phyloP scores from a whole-genome alignment of 2,888 invertebrate genomes.

The Phaedon cochleariae region DNA sequence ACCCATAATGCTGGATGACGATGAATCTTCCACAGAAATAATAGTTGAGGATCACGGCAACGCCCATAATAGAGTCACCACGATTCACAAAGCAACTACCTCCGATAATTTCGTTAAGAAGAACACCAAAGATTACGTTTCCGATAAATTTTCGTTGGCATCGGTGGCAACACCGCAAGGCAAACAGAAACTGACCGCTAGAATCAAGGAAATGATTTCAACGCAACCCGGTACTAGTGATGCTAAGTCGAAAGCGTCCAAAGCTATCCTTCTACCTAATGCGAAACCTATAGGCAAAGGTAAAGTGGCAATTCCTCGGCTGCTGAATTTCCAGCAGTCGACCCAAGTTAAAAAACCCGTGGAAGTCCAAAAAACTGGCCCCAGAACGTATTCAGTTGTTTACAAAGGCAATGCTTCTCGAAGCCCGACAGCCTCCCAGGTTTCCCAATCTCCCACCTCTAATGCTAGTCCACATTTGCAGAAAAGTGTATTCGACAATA shows the following conservation, averaged over 20 bases:
- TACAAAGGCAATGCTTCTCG: neutral
- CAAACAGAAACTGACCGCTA: constrained; percentile 26
- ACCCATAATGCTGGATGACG: constrained; percentile 3
- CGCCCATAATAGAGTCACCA: constrained; percentile 27
- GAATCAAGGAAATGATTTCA: constrained; percentile 33
- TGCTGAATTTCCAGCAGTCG: neutral
- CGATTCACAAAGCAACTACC: constrained; percentile 23
- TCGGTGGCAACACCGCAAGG: neutral
- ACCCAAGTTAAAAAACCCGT: neutral
- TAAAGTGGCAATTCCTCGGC: neutral
- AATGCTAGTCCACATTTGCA: too few relatives aligned
- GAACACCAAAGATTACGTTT: neutral
- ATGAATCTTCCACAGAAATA: constrained; percentile 25
- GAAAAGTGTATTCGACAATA: too few relatives aligned
- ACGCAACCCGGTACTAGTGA: constrained; percentile 8
- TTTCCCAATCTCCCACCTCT: neutral
- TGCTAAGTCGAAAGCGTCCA: constrained; percentile 22
- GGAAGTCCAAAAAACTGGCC: constrained; percentile 16
- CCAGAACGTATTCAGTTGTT: neutral
- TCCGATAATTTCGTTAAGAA: neutral
- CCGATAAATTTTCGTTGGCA: constrained; percentile 11
- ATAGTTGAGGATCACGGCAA: constrained; percentile 25
- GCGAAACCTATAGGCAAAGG: neutral
- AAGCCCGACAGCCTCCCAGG: neutral
- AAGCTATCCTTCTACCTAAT: constrained; percentile 31